These are phyloP conservation scores for Tokudaia muenninki DNA, from an alignment of 2,797 vertebrate species.

Conservation along the genomic window DNA sequence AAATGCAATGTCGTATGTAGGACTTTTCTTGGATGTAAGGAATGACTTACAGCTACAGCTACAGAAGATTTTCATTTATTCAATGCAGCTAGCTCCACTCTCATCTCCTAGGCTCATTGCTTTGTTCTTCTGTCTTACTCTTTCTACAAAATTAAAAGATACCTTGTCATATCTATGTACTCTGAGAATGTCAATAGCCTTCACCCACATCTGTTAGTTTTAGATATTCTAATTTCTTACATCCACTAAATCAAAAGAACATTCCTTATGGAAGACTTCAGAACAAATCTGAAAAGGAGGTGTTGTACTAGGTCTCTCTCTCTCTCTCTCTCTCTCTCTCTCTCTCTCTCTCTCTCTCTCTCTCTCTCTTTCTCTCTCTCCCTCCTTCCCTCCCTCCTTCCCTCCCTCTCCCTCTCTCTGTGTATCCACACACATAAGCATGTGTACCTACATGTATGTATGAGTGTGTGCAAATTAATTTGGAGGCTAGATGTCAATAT, in stretches of 20 bases:
- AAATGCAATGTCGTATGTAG: neutral
- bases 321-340: neutral
- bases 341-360: neutral
- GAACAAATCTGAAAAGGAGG: neutral
- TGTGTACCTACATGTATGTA: neutral
- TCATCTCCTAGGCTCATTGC: neutral
- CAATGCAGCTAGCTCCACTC: neutral
- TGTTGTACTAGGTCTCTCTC: too few species aligned
- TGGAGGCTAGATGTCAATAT: neutral
- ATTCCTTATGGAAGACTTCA: neutral
- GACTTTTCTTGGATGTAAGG: neutral
- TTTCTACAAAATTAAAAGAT: conserved; percentile 11
- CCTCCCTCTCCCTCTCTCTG: neutral
- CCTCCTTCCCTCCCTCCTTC: neutral
- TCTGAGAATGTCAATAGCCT: neutral
- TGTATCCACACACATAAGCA: too few species aligned
- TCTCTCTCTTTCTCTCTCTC: neutral
- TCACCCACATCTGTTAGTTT: neutral
- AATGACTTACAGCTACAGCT: neutral
- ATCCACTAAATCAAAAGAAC: neutral
- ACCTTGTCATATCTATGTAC: neutral
- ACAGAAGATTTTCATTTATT: neutral
- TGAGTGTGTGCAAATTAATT: neutral
- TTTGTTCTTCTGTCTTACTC: neutral
- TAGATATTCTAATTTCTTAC: neutral